Percentiles rank a stretch among this genome's conserved stretches.
Conservation (phyloP, 1,140 invertebrate species). For the Caerostris extrusa region DNA sequence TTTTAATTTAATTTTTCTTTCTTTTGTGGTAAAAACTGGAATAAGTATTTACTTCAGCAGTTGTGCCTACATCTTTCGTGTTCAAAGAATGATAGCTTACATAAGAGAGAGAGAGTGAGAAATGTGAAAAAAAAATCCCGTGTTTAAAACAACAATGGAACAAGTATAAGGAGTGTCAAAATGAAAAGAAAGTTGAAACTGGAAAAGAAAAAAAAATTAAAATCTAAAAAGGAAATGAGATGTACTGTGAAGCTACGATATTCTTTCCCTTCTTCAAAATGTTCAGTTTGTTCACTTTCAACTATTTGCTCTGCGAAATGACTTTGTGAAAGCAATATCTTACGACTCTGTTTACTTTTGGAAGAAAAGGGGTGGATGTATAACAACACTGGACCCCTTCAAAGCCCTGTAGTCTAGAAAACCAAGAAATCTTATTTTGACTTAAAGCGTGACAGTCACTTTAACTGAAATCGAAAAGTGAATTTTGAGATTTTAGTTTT, state of each 20-base stretch:
- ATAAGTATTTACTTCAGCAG: not conserved
- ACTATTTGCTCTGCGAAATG: constrained; percentile 55
- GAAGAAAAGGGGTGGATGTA: not conserved
- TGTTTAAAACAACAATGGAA: constrained; percentile 15
- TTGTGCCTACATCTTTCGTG: constrained; percentile 19
- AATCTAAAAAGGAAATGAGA: too few species aligned
- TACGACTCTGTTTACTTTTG: constrained; percentile 10
- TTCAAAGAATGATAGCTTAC: not conserved
- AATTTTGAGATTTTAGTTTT: not conserved
- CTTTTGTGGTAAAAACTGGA: too few species aligned
- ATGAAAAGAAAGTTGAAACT: constrained; percentile 34
- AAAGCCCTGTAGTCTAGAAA: not conserved
- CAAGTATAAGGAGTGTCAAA: constrained; percentile 47
- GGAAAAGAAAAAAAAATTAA: not conserved
- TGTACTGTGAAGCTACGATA: too few species aligned
- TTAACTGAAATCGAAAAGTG: constrained; percentile 41
- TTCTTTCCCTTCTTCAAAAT: constrained; percentile 39
- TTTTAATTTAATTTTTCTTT: not conserved
- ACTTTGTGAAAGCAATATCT: constrained; percentile 46
- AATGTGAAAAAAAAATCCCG: too few species aligned
- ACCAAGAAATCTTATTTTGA: not conserved
- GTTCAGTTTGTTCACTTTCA: constrained; percentile 61
- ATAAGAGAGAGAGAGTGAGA: too few species aligned
- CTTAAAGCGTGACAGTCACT: not conserved
- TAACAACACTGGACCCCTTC: not conserved